Base-by-base conservation (phyloP, 2,888 invertebrate species). In the Chirona hameri region DNA sequence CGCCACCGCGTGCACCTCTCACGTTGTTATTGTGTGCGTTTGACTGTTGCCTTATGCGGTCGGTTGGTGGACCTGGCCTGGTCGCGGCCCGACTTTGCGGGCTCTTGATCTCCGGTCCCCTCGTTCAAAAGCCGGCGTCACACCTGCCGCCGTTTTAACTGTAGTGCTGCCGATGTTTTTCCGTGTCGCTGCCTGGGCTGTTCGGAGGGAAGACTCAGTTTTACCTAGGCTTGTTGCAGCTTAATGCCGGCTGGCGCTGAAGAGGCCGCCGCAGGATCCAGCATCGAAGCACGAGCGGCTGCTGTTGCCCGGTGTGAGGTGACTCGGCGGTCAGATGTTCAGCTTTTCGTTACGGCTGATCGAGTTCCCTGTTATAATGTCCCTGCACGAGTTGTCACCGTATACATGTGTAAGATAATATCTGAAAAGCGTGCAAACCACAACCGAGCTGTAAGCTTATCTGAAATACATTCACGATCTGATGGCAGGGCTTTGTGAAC, bases 341-440 rank as follows among this genome's bases (percentile, higher is more conserved):
- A 29, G 69, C n/a, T 69, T 29, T 12, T 9, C 15, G 69, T 12
- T 14, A 29, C 69, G 27, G 69, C 14, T 65, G 65, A n/a, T 69
- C 29, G 15, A 9, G 15, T 39, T 15, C n/a, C 39, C 76, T 39
- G 76, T 76, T 76, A 76, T 29, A 39, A 21, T 39, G 76, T 39
- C 24, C 39, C 39, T 12, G 39, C 76, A 39, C 76, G 21, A 2
- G 76, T 39, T 9, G 76, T 7, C 27, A 4, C 39, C 14, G 76
- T 39, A 76, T 18, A 39, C 21, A 76, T 76, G 76, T 76, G 76
- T 76, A 76, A 76, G 76, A 76, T 76, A 76, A 76, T 76, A 76
- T 76, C 39, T 39, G 31, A 76, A 2, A 15, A 76, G 39, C 27
- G 76, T 76, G 76, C 39, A 76, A 76, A 39, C 39, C 39, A 76